Conservation (phyloP, 2,797 vertebrate genomes). For the Psittacula derbiana region DNA sequence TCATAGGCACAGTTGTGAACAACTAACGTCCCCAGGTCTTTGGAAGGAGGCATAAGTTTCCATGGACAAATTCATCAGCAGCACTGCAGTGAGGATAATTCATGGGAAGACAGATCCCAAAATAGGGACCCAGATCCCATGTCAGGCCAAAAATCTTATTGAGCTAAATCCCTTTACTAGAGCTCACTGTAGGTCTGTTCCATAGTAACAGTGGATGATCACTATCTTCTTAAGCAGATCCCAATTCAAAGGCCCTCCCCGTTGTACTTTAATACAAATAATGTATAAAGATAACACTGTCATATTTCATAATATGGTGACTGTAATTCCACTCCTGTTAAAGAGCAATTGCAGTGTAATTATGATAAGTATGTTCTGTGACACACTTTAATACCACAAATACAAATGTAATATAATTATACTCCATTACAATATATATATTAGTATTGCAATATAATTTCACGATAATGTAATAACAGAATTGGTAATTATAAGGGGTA, state of each 20-base stretch:
- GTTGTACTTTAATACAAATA: constrained; percentile 8
- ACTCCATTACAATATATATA: background rate
- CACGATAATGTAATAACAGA: background rate
- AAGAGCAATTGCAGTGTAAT: constrained; percentile 57
- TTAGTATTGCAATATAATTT: constrained; percentile 23
- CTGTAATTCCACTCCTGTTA: constrained; percentile 44
- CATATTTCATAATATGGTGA: constrained; percentile 38
- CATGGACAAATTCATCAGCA: background rate
- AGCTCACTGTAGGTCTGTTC: background rate
- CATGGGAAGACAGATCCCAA: background rate
- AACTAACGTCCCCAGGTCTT: background rate
- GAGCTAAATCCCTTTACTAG: background rate
- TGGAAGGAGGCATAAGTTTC: background rate
- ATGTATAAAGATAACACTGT: background rate
- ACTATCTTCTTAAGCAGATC: background rate
- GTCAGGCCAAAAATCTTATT: background rate
- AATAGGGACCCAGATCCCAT: background rate
- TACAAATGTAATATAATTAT: constrained; percentile 44
- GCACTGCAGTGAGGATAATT: background rate
- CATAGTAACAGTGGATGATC: background rate
- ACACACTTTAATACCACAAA: constrained; percentile 48
- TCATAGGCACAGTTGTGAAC: background rate
- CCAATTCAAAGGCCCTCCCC: background rate
- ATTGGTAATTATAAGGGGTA: background rate
- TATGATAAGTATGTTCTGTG: constrained; percentile 57